Base-by-base conservation (phyloP, 2,888 invertebrate species). In the Deilephila elpenor region DNA sequence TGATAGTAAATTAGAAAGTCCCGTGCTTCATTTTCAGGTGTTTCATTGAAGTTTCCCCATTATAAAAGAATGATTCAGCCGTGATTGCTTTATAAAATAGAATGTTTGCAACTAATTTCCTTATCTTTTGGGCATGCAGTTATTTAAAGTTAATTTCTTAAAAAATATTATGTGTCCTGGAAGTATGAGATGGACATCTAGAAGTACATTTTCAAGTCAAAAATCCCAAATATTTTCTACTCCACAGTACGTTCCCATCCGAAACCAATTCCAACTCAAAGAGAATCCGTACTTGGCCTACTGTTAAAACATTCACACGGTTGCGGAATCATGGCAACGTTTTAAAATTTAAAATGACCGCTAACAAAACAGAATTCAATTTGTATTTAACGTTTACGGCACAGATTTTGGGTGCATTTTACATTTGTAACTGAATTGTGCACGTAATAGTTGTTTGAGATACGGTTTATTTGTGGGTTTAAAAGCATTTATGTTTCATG, bases 281-380 rank as follows among this genome's bases (percentile, higher is more conserved):
- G 62, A n/a, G 62, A 62, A 62, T 62, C 37, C 17, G 17, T 44
- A 67, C 51, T 64, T 37, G 51, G 44, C 25, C 1, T 64, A 59
- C 72, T 67, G 29, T 25, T 67, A 0, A 67, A 64, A 67, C 37
- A 44, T 37, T 51, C 19, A 44, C 34, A 62, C 32, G 59, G 37
- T 8, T 34, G 5, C 53, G 62, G 53, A 20, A 17, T 20, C 25
- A 67, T 59, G 44, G 64, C 34, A 20, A 34, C 8, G 44, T 77
- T 79, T 79, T 77, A 79, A 78, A 74, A 77, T 76, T 75, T 74
- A 72, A 76, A 77, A 75, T 74, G 72, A 74, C 71, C 59, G 64
- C 60, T 74, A 73, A 62, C 59, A 59, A 73, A 73, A 74, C 73
- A 73, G 71, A 74, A 71, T 74, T 74, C 74, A 74, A 74, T 74